A percentile compares a stretch with the other conserved stretches of the same genome.
These are phyloP conservation scores for Hedya salicella DNA, from an alignment of 2,888 invertebrate species.

Conservation along the genomic window DNA sequence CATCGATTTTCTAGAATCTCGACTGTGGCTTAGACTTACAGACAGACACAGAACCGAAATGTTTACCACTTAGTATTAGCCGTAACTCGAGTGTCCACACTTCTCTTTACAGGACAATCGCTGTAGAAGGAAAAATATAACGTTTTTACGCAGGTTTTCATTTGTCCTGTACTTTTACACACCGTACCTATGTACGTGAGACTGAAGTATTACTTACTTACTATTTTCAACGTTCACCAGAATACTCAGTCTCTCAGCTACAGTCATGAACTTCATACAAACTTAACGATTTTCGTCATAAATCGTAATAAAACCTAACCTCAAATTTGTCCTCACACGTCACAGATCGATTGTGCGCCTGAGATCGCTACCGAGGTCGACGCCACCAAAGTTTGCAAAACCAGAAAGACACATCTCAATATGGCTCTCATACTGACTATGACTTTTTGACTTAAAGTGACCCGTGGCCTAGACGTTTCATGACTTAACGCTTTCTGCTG, in stretches of 20 bases:
- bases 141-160: too few species aligned
- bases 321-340: slow-evolving; percentile 25
- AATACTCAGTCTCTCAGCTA: background rate
- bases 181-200: too few species aligned
- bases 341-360: slow-evolving; percentile 33
- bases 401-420: background rate
- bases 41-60: too few species aligned
- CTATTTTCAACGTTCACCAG: background rate
- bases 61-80: too few species aligned
- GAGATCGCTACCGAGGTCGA: slow-evolving; percentile 37
- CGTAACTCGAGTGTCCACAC: too few species aligned
- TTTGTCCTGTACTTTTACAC: too few species aligned
- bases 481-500: slow-evolving; percentile 27
- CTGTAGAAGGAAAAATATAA: too few species aligned
- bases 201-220: too few species aligned
- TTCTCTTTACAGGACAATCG: too few species aligned
- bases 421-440: background rate
- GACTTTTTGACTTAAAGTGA: background rate
- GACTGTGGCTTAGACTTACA: too few species aligned
- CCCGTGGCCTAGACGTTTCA: slow-evolving; percentile 23
- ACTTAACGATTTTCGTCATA: slow-evolving; percentile 8
- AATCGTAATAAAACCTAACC: slow-evolving; percentile 20
- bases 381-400: slow-evolving; percentile 3
- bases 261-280: background rate
- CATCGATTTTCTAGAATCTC: too few species aligned